phyloP scores from a whole-genome alignment of 2,797 vertebrate genomes.

The Mus caroli region DNA sequence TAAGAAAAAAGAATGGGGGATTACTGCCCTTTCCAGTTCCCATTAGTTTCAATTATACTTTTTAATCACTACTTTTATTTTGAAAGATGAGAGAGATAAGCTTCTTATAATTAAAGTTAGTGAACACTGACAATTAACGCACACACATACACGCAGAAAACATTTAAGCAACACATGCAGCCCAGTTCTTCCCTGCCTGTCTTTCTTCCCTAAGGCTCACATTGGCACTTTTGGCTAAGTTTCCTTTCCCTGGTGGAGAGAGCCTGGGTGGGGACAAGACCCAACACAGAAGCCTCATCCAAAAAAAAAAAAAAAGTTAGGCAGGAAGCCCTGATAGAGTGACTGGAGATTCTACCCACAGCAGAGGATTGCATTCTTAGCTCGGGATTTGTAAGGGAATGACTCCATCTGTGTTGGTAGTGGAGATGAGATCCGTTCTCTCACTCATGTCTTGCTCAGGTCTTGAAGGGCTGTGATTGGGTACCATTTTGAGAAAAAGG shows the following conservation, averaged over 20 bases:
- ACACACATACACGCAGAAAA: not conserved
- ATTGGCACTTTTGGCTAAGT: conserved; percentile 36
- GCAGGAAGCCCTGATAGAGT: not conserved
- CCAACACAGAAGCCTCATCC: not conserved
- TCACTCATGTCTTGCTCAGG: not conserved
- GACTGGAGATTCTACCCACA: not conserved
- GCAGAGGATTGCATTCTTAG: not conserved
- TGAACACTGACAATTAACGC: not conserved
- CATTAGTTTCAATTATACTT: conserved; percentile 43
- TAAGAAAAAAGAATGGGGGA: not conserved
- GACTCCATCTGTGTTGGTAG: not conserved
- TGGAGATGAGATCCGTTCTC: not conserved
- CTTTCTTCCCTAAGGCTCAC: conserved; percentile 23
- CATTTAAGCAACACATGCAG: not conserved
- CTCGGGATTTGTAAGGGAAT: not conserved
- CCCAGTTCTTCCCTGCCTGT: not conserved
- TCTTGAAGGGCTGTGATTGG: not conserved
- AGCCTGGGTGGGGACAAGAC: not conserved
- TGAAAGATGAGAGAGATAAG: not conserved
- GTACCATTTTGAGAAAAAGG: not conserved
- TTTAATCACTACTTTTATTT: conserved; percentile 37
- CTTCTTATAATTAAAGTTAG: conserved; percentile 38
- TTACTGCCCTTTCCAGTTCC: conserved; percentile 5
- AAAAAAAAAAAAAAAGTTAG: not conserved
- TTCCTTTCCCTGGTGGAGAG: not conserved